These are phyloP conservation scores for Malaclemys terrapin DNA, from an alignment of 2,113 vertebrate genomes.

Conservation along the genomic window DNA sequence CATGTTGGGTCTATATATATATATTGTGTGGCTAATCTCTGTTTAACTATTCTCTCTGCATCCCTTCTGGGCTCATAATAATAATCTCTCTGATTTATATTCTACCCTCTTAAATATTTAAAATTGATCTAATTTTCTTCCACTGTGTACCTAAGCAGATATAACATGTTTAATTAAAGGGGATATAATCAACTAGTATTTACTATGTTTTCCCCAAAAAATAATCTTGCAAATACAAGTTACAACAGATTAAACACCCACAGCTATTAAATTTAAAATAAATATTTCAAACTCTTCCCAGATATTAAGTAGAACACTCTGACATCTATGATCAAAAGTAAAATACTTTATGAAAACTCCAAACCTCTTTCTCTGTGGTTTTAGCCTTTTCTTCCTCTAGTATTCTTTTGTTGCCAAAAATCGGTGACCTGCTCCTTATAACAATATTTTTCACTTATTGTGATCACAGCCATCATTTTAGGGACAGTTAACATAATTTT, in stretches of 20 bases:
- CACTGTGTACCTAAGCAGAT: constrained; percentile 55
- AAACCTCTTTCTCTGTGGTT: neutral
- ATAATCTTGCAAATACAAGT: constrained; percentile 42
- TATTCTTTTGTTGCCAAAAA: neutral
- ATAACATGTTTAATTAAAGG: constrained; percentile 67
- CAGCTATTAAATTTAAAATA: constrained; percentile 32
- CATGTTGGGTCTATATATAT: neutral
- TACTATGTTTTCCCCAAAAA: constrained; percentile 38
- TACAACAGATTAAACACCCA: neutral
- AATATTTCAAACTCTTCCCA: constrained; percentile 59
- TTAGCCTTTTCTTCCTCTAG: neutral
- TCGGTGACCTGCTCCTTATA: constrained; percentile 49
- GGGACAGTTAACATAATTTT: constrained; percentile 1
- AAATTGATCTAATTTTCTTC: constrained; percentile 68
- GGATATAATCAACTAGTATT: constrained; percentile 58
- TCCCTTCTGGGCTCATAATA: constrained; percentile 58
- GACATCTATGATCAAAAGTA: constrained; percentile 70
- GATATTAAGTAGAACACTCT: constrained; percentile 44
- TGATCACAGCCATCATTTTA: constrained; percentile 33
- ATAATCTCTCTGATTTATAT: constrained; percentile 69
- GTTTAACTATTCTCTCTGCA: constrained; percentile 70
- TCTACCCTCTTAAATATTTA: constrained; percentile 73
- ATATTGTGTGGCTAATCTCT: constrained; percentile 41
- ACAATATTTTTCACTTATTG: constrained; percentile 35
- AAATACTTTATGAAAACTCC: constrained; percentile 21